These are phyloP conservation scores for Agapetus fuscipes DNA, from an alignment of 2,888 invertebrate species.

Conservation along the genomic window DNA sequence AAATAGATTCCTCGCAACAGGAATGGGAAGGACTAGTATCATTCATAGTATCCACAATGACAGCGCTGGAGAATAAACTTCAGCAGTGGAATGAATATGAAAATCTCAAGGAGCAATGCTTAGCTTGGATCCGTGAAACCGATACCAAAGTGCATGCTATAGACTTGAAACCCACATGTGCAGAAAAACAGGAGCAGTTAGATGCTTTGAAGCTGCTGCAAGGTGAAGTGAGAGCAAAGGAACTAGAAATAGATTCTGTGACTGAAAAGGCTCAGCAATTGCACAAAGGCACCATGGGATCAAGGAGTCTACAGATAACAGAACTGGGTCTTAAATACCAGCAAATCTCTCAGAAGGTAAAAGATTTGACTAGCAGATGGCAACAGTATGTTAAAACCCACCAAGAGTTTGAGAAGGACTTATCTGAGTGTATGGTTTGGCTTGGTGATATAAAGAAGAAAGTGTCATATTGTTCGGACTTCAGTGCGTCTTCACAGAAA, in stretches of 20 bases:
- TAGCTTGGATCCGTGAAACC: conserved; percentile 79
- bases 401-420: conserved; percentile 75
- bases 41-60: conserved; percentile 66
- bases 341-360: conserved; percentile 79
- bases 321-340: conserved; percentile 90
- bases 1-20: conserved; percentile 80
- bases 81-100: conserved; percentile 92
- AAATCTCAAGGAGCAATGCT: conserved; percentile 71
- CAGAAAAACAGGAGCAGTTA: conserved; percentile 77
- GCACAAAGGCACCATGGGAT: conserved; percentile 61
- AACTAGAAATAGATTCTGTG: conserved; percentile 85
- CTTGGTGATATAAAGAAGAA: conserved; percentile 73
- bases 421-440: conserved; percentile 76
- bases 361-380: conserved; percentile 86
- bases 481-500: conserved; percentile 71
- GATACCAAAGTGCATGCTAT: conserved; percentile 82
- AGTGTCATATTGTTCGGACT: conserved; percentile 77
- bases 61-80: conserved; percentile 70
- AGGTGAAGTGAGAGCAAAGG: conserved; percentile 83
- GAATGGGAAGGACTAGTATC: conserved; percentile 82
- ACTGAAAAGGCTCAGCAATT: conserved; percentile 84
- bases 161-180: conserved; percentile 71
- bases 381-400: conserved; percentile 83
- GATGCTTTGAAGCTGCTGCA: conserved; percentile 70
- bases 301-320: conserved; percentile 73